These are phyloP conservation scores for Muscicapa adusta DNA, from an alignment of 2,113 vertebrate species.

Conservation along the genomic window DNA sequence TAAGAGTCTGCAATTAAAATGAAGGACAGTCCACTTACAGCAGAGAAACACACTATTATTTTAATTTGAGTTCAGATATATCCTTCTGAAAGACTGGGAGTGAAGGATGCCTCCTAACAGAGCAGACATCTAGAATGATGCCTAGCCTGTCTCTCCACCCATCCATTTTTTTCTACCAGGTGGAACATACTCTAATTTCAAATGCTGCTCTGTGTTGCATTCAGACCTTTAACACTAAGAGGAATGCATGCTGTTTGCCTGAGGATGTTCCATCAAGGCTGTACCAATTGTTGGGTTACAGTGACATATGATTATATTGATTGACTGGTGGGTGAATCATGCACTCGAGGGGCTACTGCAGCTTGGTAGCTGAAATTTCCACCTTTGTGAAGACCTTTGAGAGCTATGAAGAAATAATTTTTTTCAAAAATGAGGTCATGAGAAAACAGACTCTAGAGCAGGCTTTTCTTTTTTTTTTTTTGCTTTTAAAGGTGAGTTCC, in stretches of 20 bases:
- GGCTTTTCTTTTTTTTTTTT: not conserved
- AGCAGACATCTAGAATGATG: not conserved
- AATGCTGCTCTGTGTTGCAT: not conserved
- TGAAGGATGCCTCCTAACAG: not conserved
- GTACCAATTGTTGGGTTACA: not conserved
- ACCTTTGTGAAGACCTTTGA: not conserved
- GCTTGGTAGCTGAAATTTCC: not conserved
- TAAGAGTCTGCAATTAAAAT: not conserved
- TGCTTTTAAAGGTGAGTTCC: not conserved
- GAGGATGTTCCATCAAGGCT: not conserved
- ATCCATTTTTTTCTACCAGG: not conserved
- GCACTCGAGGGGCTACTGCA: not conserved
- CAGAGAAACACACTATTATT: not conserved
- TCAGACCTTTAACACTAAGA: not conserved
- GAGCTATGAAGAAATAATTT: not conserved
- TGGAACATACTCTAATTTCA: not conserved
- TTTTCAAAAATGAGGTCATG: not conserved
- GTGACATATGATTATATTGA: not conserved
- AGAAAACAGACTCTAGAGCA: not conserved
- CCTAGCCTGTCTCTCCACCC: not conserved
- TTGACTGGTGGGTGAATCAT: not conserved
- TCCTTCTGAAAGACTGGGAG: not conserved
- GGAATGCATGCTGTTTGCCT: not conserved
- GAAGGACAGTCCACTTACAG: not conserved
- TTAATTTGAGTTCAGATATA: not conserved